A percentile compares a stretch with the other conserved stretches of the same genome.
These are phyloP conservation scores for Larimichthys polyactis DNA, from an alignment of 2,113 vertebrate species.

Conservation along the genomic window DNA sequence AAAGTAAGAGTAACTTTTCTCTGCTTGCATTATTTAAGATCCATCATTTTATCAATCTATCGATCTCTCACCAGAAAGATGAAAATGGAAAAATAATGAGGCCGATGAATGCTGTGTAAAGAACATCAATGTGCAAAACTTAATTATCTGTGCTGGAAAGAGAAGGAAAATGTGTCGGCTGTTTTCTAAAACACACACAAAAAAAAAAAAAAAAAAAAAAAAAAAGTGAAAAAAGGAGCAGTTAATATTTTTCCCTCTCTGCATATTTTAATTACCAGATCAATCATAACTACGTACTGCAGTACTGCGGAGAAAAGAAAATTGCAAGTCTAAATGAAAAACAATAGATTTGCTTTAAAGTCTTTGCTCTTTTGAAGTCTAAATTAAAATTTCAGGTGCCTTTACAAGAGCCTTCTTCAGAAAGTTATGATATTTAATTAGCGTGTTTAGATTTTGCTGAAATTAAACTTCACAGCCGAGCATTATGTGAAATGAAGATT, in stretches of 20 bases:
- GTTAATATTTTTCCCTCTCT: constrained; percentile 87
- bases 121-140: constrained; percentile 89
- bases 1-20: constrained; percentile 84
- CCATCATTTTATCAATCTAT: constrained; percentile 90
- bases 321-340: constrained; percentile 89
- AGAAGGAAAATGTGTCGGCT: constrained; percentile 81
- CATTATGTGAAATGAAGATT: constrained; percentile 77
- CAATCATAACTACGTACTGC: constrained; percentile 86
- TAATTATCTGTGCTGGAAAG: constrained; percentile 86
- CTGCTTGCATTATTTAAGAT: constrained; percentile 88
- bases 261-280: constrained; percentile 91
- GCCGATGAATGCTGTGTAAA: constrained; percentile 85
- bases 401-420: constrained; percentile 83
- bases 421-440: constrained; percentile 90
- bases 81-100: constrained; percentile 91
- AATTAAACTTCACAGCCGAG: constrained; percentile 83
- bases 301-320: constrained; percentile 80
- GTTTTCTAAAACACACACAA: constrained; percentile 85
- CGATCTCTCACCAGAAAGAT: constrained; percentile 88
- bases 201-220: constrained; percentile 82
- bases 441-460: constrained; percentile 85
- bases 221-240: constrained; percentile 80
- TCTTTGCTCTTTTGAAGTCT: constrained; percentile 87
- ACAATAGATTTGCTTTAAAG: constrained; percentile 91
- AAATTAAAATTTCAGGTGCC: constrained; percentile 89